Percentiles rank a stretch among this genome's conserved stretches.
Evolutionary conservation across 1,140 invertebrate species (phyloP).

Genomic region (Macrobrachium nipponense): DNA sequence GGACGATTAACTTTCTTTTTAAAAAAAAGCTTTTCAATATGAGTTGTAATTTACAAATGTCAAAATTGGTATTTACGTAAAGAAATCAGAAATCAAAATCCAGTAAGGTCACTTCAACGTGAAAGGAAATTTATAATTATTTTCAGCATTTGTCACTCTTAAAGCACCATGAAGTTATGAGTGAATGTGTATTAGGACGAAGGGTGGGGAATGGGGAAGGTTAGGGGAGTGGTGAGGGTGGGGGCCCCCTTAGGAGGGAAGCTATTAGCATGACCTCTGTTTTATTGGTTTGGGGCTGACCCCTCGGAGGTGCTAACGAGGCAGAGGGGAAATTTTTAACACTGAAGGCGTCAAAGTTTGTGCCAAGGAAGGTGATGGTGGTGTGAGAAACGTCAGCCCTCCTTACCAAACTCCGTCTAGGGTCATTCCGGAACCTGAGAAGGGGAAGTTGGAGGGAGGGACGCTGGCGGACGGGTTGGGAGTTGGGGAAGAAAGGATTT

Average conservation of each 20-base stretch:
- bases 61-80: too few relatives aligned
- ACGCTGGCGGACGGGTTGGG: neutral
- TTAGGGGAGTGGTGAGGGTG: neutral
- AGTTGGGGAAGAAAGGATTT: neutral
- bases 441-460: neutral
- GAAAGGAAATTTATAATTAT: too few relatives aligned
- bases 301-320: constrained; percentile 40
- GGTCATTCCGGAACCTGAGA: constrained; percentile 37
- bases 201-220: neutral
- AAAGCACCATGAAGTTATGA: constrained; percentile 36
- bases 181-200: constrained; percentile 25
- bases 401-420: constrained; percentile 1
- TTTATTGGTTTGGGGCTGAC: constrained; percentile 41
- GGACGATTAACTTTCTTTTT: too few relatives aligned
- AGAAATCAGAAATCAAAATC: too few relatives aligned
- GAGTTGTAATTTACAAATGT: too few relatives aligned
- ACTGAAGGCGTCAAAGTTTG: constrained; percentile 56
- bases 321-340: constrained; percentile 48
- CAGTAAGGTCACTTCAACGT: too few relatives aligned
- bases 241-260: neutral
- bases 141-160: neutral
- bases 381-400: constrained; percentile 45
- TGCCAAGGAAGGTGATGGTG: constrained; percentile 31
- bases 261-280: constrained; percentile 28
- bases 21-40: too few relatives aligned